A percentile compares a stretch with the other conserved stretches of the same genome.
These are phyloP conservation scores for Zaprionus vittiger DNA, from an alignment of 1,140 invertebrate species.

Conservation along the genomic window DNA sequence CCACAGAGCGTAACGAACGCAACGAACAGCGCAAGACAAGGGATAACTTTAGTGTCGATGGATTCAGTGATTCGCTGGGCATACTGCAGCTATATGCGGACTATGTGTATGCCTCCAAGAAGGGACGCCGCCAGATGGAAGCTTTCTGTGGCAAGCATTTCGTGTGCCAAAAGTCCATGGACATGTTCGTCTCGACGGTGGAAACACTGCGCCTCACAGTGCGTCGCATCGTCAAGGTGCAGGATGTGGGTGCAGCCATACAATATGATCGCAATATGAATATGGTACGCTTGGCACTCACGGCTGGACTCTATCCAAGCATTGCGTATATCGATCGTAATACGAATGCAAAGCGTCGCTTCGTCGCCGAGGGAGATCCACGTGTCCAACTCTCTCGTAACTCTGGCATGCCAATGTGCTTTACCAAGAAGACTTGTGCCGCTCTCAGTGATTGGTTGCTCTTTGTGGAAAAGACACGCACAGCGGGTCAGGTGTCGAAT, in stretches of 20 bases:
- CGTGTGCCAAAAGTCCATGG: constrained; percentile 60
- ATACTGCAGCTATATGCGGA: constrained; percentile 86
- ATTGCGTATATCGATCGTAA: constrained; percentile 85
- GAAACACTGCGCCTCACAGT: constrained; percentile 45
- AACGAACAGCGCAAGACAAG: constrained; percentile 88
- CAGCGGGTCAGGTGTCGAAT: background rate
- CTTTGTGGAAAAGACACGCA: constrained; percentile 50
- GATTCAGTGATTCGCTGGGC: constrained; percentile 96
- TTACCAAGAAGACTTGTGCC: background rate
- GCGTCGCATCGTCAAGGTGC: constrained; percentile 39
- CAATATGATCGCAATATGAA: constrained; percentile 90
- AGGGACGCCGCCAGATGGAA: background rate
- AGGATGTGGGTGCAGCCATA: background rate
- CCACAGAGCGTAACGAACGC: constrained; percentile 84
- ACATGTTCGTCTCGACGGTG: constrained; percentile 65
- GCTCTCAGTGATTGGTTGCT: constrained; percentile 43
- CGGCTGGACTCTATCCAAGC: constrained; percentile 95
- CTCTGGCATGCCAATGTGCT: constrained; percentile 31
- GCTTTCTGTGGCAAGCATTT: constrained; percentile 53
- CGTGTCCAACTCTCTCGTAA: constrained; percentile 42
- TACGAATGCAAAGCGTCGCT: background rate
- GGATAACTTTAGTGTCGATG: constrained; percentile 84
- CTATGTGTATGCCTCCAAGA: constrained; percentile 14
- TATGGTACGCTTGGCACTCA: constrained; percentile 94
- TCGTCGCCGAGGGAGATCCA: constrained; percentile 40